Base-by-base conservation (phyloP, 1,140 invertebrate species). In the Zaprionus kolodkinae region DNA sequence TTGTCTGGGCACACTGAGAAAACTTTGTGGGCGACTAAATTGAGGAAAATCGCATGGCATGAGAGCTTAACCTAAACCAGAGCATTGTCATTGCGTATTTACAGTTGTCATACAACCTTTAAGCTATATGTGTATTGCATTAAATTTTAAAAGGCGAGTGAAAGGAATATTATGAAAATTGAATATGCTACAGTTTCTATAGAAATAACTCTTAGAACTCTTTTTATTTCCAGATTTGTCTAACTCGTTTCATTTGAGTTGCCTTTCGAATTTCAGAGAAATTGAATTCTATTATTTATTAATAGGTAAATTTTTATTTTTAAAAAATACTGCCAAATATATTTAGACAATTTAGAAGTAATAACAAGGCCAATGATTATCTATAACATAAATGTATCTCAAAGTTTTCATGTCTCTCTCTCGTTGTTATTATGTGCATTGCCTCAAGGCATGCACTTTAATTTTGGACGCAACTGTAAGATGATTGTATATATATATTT, bases 1-100 rank as follows among this genome's bases (percentile, higher is more conserved):
- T 17, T 50, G 15, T 4, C 13, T n/a, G 40, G 7, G n/a, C 40
- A 6, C n/a, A 45, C 40, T 45, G 40, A 45, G 40, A 21, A n/a
- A 15, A 43, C 40, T 43, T 43, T 43, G 40, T 43, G 40, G n/a
- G 2, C 40, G 40, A 45, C 40, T 45, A 45, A 45, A 45, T 45
- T 45, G 40, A 15, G 40, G 40, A 45, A 45, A 15, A 15, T 45
- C 40, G n/a, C 40, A 9, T n/a, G n/a, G 40, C 40, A 45, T 15
- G 40, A 7, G 6, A 45, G 40, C 40, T 15, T 45, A 45, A n/a
- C n/a, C 40, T n/a, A 9, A 45, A 21, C 21, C 2, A 15, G 6
- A n/a, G 40, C 40, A 45, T 45, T 45, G 40, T 45, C n/a, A 45
- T 15, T 45, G 40, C n/a, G 2, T 15, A 9, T 15, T 45, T 45